These are phyloP conservation scores for Oscheius onirici DNA, from an alignment of 2,888 invertebrate species.

Conservation along the genomic window DNA sequence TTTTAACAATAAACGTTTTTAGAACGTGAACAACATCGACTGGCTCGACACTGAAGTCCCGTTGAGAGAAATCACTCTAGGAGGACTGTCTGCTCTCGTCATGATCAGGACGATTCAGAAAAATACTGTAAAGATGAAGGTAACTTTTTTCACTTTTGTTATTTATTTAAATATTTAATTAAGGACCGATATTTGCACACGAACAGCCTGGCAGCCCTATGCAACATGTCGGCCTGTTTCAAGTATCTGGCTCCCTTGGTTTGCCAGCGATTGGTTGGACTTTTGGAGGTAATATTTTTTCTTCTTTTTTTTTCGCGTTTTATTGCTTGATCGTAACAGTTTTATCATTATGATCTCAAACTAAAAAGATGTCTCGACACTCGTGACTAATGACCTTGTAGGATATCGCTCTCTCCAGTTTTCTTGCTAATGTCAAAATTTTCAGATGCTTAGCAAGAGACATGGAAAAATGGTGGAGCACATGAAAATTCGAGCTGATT, in stretches of 20 bases:
- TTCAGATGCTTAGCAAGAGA: constrained; percentile 77
- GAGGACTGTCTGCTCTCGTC: constrained; percentile 90
- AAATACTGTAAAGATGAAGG: constrained; percentile 92
- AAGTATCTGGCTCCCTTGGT: constrained; percentile 92
- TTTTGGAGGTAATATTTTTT: constrained; percentile 53
- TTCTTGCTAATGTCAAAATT: neutral
- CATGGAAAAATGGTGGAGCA: constrained; percentile 74
- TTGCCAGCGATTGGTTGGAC: constrained; percentile 85
- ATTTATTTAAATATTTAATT: constrained; percentile 28
- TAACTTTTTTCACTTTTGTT: constrained; percentile 64
- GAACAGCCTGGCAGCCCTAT: constrained; percentile 95
- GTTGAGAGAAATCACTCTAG: constrained; percentile 90
- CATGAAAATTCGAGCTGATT: constrained; percentile 47
- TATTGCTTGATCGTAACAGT: too few species aligned
- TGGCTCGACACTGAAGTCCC: constrained; percentile 87
- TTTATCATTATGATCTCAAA: too few species aligned
- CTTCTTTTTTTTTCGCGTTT: too few species aligned
- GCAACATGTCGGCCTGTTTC: constrained; percentile 95
- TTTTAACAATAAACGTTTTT: constrained; percentile 37
- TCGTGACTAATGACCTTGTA: too few species aligned
- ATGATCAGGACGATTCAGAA: constrained; percentile 96
- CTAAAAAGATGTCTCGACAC: too few species aligned
- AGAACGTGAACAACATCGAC: constrained; percentile 86
- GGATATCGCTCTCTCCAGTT: too few species aligned
- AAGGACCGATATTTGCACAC: constrained; percentile 85